Base-by-base conservation (phyloP, 2,888 invertebrate species). In the Ellobium chinense region DNA sequence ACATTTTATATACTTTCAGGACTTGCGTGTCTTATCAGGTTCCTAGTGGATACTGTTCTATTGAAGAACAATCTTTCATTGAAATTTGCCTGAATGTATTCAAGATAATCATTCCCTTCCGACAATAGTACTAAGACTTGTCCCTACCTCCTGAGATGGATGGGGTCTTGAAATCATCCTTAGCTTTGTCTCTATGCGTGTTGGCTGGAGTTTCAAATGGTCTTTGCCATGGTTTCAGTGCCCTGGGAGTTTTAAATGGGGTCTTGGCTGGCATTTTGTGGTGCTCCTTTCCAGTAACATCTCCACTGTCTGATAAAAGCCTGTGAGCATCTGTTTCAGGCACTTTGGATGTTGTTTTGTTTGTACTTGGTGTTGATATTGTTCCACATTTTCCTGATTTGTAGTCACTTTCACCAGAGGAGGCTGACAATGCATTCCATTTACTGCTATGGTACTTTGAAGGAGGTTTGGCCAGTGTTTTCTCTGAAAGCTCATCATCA, bases 151-250 rank as follows among this genome's bases (percentile, higher is more conserved):
- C 56, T 12, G 2, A 7, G 56, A 31, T 72, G 9, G 7, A 27
- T 24, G 72, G 72, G 18, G 37, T 72, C 27, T 37, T 56, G 27
- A 72, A 72, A 3, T 27, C 36, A 18, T 70, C 69, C n/a, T n/a
- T n/a, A n/a, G n/a, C n/a, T 24, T 65, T 54, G 1, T 12, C 65
- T 31, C 37, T 31, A 54, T 75, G 46, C n/a, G 24, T 27, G 24
- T 9, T 56, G 54, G 65, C 46, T 27, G 74, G 65, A 27, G 65
- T 65, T 56, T 54, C 75, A 75, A 75, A 75, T 21, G 75, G 65
- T 34, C 54, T 46, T 36, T 65, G 31, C 75, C 75, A 65, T 18
- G 36, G 65, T 7, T 56, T 37, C n/a, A 36, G 14, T 46, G n/a
- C 2, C 65, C 36, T 54, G 14, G 65, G 65, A 18, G 34, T 63